Evolutionary conservation across 2,113 vertebrate species (phyloP).

Genomic region (Pluvianellus socialis): DNA sequence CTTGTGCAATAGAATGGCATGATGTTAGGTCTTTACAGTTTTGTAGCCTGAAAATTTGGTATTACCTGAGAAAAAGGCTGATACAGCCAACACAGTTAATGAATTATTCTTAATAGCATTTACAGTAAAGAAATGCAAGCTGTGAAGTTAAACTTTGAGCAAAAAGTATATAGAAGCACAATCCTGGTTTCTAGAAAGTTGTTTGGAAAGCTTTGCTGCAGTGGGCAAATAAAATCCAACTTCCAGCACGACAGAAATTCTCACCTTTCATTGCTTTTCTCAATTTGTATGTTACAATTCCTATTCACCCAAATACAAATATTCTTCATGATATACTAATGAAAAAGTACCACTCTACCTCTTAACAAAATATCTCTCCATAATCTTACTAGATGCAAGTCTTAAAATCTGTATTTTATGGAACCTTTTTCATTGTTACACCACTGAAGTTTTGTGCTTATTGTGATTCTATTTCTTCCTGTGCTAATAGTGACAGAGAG

Average conservation of each 20-base stretch:
- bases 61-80: neutral
- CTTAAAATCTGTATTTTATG: neutral
- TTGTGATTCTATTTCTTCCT: neutral
- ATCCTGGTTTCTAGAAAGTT: neutral
- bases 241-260: neutral
- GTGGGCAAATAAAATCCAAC: neutral
- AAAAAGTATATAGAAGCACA: neutral
- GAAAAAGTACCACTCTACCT: neutral
- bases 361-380: neutral
- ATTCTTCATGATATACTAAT: neutral
- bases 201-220: neutral
- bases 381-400: neutral
- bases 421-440: neutral
- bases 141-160: neutral
- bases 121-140: neutral
- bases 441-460: neutral
- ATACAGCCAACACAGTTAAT: neutral
- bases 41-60: neutral
- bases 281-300: neutral
- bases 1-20: neutral
- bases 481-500: neutral
- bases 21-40: neutral
- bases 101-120: neutral
- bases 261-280: neutral
- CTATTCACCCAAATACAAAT: neutral